These are phyloP conservation scores for Galemys pyrenaicus DNA, from an alignment of 2,113 vertebrate genomes.

Conservation along the genomic window DNA sequence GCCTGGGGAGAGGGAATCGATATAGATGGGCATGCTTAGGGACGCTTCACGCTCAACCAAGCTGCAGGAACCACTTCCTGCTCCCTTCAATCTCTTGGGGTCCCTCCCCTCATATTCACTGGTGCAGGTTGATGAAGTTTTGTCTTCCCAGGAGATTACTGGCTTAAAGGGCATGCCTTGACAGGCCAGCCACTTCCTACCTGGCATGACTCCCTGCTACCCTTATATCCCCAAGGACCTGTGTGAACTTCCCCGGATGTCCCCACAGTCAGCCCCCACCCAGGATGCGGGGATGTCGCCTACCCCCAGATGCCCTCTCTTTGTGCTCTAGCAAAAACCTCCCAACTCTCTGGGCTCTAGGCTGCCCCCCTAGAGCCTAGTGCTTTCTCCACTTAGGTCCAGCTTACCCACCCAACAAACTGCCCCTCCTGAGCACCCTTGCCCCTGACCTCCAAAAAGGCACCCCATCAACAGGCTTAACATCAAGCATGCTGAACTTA, in stretches of 20 bases:
- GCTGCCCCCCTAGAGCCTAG: not conserved
- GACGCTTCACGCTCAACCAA: not conserved
- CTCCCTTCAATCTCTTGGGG: too few species aligned
- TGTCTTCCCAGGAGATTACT: not conserved
- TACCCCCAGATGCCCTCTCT: not conserved
- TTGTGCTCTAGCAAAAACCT: not conserved
- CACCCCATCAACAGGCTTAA: not conserved
- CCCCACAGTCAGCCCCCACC: too few species aligned
- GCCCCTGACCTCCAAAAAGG: not conserved
- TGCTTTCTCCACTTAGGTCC: too few species aligned
- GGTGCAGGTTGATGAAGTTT: fast-evolving
- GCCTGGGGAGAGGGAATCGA: fast-evolving
- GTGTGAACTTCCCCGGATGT: not conserved
- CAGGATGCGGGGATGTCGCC: too few species aligned
- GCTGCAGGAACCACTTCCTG: not conserved
- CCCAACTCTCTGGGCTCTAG: fast-evolving
- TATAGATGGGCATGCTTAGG: fast-evolving
- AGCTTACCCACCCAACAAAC: fast-evolving
- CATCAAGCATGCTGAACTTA: not conserved
- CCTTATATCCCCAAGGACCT: not conserved
- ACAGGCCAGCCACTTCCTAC: not conserved
- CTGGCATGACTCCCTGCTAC: not conserved
- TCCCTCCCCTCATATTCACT: fast-evolving
- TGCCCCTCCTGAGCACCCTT: too few species aligned
- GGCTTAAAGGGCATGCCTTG: not conserved